Conservation (phyloP, 2,888 invertebrate genomes). For the Biston stratarius region DNA sequence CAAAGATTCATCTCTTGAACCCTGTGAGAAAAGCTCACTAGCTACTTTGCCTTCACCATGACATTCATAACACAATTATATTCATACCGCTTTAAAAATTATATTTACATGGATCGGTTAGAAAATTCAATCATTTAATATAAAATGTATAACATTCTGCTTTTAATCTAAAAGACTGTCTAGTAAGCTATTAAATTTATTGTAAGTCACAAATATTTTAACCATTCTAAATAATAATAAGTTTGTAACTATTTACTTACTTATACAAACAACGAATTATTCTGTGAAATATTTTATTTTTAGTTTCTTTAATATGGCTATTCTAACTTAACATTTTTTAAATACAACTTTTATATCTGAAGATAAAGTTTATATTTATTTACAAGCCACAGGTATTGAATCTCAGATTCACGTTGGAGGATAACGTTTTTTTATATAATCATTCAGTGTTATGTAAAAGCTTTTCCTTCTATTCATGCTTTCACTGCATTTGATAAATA, state of each 20-base stretch:
- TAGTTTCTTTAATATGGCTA: slow-evolving; percentile 45
- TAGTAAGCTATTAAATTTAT: slow-evolving; percentile 83
- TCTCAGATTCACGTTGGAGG: slow-evolving; percentile 48
- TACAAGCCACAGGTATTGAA: slow-evolving; percentile 48
- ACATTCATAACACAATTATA: slow-evolving; percentile 30
- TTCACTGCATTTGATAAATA: background rate
- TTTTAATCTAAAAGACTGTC: slow-evolving; percentile 82
- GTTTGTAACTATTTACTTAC: slow-evolving; percentile 65
- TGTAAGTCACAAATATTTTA: slow-evolving; percentile 83
- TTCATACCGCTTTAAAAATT: slow-evolving; percentile 20
- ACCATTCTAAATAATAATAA: slow-evolving; percentile 66
- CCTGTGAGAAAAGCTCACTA: slow-evolving; percentile 1
- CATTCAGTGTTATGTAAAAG: slow-evolving; percentile 11
- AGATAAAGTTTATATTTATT: slow-evolving; percentile 28
- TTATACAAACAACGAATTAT: slow-evolving; percentile 79
- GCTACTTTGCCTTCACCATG: slow-evolving; percentile 27
- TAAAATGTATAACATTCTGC: slow-evolving; percentile 32
- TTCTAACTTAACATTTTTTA: slow-evolving; percentile 57
- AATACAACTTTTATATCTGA: slow-evolving; percentile 28
- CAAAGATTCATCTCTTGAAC: too few species aligned
- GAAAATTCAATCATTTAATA: slow-evolving; percentile 13
- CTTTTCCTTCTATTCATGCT: slow-evolving; percentile 4
- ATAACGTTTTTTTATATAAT: slow-evolving; percentile 3
- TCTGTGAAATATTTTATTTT: slow-evolving; percentile 71
- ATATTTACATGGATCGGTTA: slow-evolving; percentile 7